Conservation (phyloP, 2,888 invertebrate species). For the Lottia gigantea region DNA sequence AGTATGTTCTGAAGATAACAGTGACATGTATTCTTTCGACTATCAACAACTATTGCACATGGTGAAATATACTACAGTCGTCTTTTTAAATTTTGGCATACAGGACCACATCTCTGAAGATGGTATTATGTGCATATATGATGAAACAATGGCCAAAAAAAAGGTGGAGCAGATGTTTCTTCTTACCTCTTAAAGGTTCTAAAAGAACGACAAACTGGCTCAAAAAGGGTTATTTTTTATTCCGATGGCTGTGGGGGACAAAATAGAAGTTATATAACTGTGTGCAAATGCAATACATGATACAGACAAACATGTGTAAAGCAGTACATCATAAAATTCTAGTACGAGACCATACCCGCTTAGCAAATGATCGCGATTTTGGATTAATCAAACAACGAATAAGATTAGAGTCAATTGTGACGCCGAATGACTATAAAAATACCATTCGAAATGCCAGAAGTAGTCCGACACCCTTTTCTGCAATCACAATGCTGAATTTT, state of each 20-base stretch:
- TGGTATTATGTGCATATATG: constrained; percentile 2
- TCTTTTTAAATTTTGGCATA: constrained; percentile 2
- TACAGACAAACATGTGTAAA: neutral
- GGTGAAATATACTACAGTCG: neutral
- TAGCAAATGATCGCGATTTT: constrained; percentile 4
- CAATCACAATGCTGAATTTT: neutral
- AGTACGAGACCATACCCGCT: neutral
- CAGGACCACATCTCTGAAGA: neutral
- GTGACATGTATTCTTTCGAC: neutral
- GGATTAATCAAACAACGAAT: neutral
- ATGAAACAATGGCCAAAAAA: neutral
- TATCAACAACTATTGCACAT: neutral
- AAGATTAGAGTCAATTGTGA: neutral
- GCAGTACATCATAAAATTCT: neutral
- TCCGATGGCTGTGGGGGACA: constrained; percentile 7
- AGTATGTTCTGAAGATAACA: neutral
- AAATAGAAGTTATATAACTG: neutral
- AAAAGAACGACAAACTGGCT: constrained; percentile 5
- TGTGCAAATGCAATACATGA: neutral
- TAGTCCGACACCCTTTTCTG: constrained; percentile 3
- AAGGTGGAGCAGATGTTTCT: constrained; percentile 3
- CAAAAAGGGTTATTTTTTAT: neutral
- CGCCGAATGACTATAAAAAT: neutral
- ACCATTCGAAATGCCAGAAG: neutral
- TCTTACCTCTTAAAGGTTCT: neutral